Conservation (phyloP, 2,888 invertebrate species). For the Cheilosia vernalis region DNA sequence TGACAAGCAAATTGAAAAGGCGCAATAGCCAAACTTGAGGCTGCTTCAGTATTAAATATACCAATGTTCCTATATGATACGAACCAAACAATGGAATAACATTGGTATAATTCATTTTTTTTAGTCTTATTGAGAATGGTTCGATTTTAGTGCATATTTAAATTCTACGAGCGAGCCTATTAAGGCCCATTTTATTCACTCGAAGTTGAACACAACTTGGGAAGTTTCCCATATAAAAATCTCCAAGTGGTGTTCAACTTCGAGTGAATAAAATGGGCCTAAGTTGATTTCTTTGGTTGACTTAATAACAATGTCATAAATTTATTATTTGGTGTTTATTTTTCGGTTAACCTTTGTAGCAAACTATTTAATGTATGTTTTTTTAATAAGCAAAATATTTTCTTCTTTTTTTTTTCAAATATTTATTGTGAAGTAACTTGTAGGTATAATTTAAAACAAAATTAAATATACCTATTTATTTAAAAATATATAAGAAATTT, state of each 20-base stretch:
- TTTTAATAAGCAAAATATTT: slow-evolving; percentile 20
- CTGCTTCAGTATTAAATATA: slow-evolving; percentile 67
- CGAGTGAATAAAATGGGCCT: no score
- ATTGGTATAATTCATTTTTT: neutral
- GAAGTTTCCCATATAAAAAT: no score
- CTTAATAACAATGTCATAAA: slow-evolving; percentile 33
- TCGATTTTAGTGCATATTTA: neutral
- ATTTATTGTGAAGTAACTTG: slow-evolving; percentile 63
- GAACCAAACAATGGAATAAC: slow-evolving; percentile 1
- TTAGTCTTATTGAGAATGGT: slow-evolving; percentile 1
- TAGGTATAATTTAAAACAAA: slow-evolving; percentile 46
- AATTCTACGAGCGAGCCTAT: slow-evolving; percentile 9
- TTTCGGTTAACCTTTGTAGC: slow-evolving; percentile 27
- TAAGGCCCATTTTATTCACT: no score
- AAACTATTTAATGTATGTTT: slow-evolving; percentile 32
- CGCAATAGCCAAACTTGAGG: slow-evolving; percentile 47
- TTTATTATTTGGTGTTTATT: slow-evolving; percentile 29
- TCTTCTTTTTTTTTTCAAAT: slow-evolving; percentile 45
- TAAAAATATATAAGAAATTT: slow-evolving; percentile 56
- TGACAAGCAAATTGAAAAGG: neutral
- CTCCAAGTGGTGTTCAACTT: no score
- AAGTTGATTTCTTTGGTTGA: slow-evolving; percentile 72
- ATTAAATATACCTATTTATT: slow-evolving; percentile 49
- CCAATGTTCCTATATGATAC: slow-evolving; percentile 17
- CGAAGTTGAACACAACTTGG: no score